Conservation (phyloP, 2,797 vertebrate species). For the Myotis myotis region DNA sequence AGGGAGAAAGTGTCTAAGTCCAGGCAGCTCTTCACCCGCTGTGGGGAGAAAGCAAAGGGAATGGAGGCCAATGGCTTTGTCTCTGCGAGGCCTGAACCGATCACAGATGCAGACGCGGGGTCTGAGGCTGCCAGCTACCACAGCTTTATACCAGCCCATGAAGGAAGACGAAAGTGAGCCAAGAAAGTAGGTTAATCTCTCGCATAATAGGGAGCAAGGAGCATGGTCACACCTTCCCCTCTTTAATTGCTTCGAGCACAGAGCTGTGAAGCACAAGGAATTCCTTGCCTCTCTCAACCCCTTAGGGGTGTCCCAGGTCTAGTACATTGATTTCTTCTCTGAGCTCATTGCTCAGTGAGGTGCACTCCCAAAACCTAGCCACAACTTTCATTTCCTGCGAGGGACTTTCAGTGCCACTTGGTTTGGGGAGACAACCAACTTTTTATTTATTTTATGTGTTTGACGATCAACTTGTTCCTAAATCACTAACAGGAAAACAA, state of each 20-base stretch:
- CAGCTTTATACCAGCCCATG: background rate
- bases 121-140: slow-evolving; percentile 5
- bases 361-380: background rate
- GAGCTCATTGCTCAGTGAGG: background rate
- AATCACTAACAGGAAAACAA: background rate
- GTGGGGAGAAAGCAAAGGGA: background rate
- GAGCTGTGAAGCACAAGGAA: background rate
- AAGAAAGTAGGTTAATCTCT: slow-evolving; percentile 64
- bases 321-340: background rate
- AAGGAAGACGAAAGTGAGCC: slow-evolving; percentile 58
- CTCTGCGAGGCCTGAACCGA: background rate
- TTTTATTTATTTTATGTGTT: background rate
- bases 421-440: background rate
- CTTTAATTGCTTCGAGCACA: slow-evolving; percentile 41
- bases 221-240: slow-evolving; percentile 55
- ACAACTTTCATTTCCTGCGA: background rate
- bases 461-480: background rate
- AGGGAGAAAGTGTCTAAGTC: background rate
- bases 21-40: background rate
- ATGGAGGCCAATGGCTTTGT: background rate
- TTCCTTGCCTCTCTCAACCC: background rate
- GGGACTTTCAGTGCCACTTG: background rate
- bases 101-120: slow-evolving; percentile 3
- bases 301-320: background rate
- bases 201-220: slow-evolving; percentile 25